Evolutionary conservation across 2,797 vertebrate genomes (phyloP).

Genomic region (Lepilemur septentrionalis): DNA sequence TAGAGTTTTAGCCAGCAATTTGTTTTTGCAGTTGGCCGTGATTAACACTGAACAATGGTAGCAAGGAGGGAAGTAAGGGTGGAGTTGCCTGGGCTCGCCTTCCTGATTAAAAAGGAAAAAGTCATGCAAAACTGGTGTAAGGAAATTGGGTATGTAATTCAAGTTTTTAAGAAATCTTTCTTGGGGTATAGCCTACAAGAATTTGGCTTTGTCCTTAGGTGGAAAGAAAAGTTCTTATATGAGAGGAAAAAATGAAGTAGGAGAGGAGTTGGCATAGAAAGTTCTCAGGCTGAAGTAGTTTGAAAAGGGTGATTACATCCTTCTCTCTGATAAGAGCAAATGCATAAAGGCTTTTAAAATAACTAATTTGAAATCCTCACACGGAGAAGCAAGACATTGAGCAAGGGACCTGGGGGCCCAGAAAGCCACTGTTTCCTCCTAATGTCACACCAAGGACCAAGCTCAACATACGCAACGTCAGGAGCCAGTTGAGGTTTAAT

Average conservation of each 20-base stretch:
- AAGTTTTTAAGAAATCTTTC: background rate
- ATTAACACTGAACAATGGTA: background rate
- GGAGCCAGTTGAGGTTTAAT: background rate
- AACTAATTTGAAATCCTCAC: background rate
- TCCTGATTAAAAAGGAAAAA: background rate
- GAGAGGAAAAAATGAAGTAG: background rate
- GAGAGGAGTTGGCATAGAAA: background rate
- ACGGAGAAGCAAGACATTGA: background rate
- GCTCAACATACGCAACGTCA: background rate
- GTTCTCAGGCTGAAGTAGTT: background rate
- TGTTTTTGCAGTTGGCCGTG: background rate
- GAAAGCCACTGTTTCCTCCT: background rate
- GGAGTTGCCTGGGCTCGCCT: background rate
- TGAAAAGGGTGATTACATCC: background rate
- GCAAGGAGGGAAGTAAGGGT: background rate
- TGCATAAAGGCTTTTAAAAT: slow-evolving; percentile 1
- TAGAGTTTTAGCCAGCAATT: slow-evolving; percentile 2
- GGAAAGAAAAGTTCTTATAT: background rate
- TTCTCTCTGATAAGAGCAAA: slow-evolving; percentile 4
- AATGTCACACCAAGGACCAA: background rate
- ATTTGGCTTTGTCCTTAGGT: background rate
- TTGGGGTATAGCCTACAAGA: background rate
- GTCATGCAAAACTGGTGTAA: background rate
- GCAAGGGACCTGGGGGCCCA: background rate
- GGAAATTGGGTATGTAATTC: background rate